These are phyloP conservation scores for Phragmatobia fuliginosa DNA, from an alignment of 2,888 invertebrate species.

Conservation along the genomic window DNA sequence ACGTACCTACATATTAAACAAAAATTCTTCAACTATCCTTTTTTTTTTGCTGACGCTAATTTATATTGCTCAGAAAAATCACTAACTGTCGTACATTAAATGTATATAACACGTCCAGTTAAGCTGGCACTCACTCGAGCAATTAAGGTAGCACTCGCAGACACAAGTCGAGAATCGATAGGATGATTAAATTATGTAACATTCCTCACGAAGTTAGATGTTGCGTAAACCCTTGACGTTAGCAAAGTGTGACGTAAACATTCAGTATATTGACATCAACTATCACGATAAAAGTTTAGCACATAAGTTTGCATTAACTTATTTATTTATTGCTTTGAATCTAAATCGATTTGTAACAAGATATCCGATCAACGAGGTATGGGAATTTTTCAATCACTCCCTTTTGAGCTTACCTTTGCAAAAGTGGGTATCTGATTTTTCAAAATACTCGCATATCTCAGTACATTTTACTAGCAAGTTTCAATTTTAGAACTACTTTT, in stretches of 20 bases:
- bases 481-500: neutral
- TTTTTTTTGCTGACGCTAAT: neutral
- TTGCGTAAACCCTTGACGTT: neutral
- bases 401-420: neutral
- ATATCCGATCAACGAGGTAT: neutral
- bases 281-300: neutral
- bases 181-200: neutral
- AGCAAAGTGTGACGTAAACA: neutral
- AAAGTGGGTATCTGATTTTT: neutral
- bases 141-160: neutral
- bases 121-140: neutral
- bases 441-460: neutral
- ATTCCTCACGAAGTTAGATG: neutral
- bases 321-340: neutral
- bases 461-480: neutral
- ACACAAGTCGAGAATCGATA: neutral
- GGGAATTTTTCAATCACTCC: neutral
- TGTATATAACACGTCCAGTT: neutral
- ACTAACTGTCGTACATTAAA: neutral
- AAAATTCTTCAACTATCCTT: slow-evolving; percentile 15
- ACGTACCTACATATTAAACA: slow-evolving; percentile 25
- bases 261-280: neutral
- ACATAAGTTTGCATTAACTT: neutral
- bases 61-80: neutral
- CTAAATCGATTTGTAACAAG: neutral